Base-by-base conservation (phyloP, 1,140 invertebrate genomes). In the Neomicropteryx cornuta region DNA sequence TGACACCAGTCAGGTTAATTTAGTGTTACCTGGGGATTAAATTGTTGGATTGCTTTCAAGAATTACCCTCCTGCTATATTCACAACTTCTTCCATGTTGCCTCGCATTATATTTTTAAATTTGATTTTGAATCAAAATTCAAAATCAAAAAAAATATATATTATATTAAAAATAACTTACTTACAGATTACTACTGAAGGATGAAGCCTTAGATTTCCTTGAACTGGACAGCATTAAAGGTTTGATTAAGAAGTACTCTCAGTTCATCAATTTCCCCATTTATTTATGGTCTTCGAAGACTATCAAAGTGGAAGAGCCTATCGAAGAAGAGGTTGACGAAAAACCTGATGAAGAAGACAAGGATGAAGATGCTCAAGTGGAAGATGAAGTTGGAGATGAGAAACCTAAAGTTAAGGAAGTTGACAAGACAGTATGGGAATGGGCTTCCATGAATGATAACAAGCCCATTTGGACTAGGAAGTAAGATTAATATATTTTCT, bases 181-280 rank as follows among this genome's bases (percentile, higher is more conserved):
- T 27, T 29, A 46, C 46, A 87, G 81, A 50, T 65, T 99, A 37
- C 79, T 95, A 50, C 60, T 99, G 54, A 99, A 99, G 65, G 90
- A 97, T 48, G 96, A 99, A 69, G 94, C 95, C 6, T 71, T 81
- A 46, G 95, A 99, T 63, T 99, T 89, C 69, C 62, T 99, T 41
- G 92, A 99, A 62, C 73, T 87, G 36, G 83, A 92, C 48, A 95
- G 91, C 3, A 74, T 99, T 13, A 83, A 81, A 46, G 79, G 83
- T 44, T 68, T 99, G 4, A 83, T 99, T 18, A 89, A 87, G 59
- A 99, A 98, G 65, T 99, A 99, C 64, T 97, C 91, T 1, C 96
- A 99, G 69, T 99, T 99, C 63, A 99, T 99, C 51, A 98, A 98
- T 63, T 99, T 99, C 73, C 87, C 90, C 14, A 99, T 99, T 53